Percentiles rank a stretch among this genome's conserved stretches.
Evolutionary conservation across 2,113 vertebrate species (phyloP).

Genomic region (Chiloscyllium plagiosum): DNA sequence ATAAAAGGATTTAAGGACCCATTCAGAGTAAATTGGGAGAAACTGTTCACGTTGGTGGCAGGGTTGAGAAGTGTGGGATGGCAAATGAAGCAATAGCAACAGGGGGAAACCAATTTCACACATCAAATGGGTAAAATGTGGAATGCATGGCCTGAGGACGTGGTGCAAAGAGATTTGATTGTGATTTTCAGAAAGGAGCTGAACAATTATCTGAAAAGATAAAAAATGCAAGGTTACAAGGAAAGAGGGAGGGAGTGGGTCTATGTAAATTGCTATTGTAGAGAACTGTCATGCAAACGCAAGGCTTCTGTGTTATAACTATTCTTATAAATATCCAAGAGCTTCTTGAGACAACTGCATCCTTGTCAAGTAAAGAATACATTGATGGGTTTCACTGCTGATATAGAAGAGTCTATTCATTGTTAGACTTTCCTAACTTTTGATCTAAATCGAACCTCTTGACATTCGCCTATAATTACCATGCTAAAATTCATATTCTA

Average conservation of each 20-base stretch:
- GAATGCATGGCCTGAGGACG: neutral
- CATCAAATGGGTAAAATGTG: neutral
- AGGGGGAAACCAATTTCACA: no score
- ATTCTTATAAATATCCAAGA: neutral
- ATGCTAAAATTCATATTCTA: conserved; percentile 30
- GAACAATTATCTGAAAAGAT: neutral
- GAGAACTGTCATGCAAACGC: neutral
- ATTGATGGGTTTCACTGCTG: conserved; percentile 1
- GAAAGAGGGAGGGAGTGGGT: neutral
- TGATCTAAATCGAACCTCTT: conserved; percentile 26
- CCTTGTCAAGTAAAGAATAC: conserved; percentile 10
- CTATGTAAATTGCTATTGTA: neutral
- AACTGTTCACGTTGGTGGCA: no score
- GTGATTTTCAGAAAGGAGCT: neutral
- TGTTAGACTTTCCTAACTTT: neutral
- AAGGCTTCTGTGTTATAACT: neutral
- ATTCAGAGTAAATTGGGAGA: no score
- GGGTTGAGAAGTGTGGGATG: no score
- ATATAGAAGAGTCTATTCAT: conserved; percentile 6
- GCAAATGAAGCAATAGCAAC: neutral
- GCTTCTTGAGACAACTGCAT: conserved; percentile 10
- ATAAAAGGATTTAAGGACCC: neutral
- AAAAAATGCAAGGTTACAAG: neutral
- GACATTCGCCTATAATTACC: conserved; percentile 26
- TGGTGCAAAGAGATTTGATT: neutral